Evolutionary conservation across 2,888 invertebrate species (phyloP), one percentile per base, ranked within the genome.

Genomic region (Hipparchia semele): DNA sequence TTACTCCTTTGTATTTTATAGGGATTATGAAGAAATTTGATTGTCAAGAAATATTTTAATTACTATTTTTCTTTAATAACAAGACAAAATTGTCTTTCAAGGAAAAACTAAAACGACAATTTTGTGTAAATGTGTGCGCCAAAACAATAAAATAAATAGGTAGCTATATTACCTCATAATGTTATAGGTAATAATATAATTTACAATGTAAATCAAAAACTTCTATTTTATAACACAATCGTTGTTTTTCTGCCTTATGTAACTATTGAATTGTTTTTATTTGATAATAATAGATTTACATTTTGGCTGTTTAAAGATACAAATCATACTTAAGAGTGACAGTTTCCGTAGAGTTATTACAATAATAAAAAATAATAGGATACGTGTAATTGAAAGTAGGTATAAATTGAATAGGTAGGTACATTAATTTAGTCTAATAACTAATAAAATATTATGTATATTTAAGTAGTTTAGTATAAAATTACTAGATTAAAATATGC

Each of bases 261-360:
- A 64, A 51, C 10, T 51, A 51, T 51, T 64, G 23, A 49, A 64
- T 64, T 64, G 64, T 64, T 64, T 51, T 64, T 10, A 51, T 64
- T 64, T 64, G 10, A 9, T 49, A 49, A 45, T 46, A 49, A 45
- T 46, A n/a, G 61, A 62, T 13, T 62, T 13, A 8, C 8, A 7
- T 46, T 62, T 62, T 49, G 12, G 13, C 13, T 8, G 61, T 62
- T 62, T 46, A 7, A 39, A 46, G 0, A 49, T 10, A 23, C 51
- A 23, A 51, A 51, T 64, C 33, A 64, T 0, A 7, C 49, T 6
- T 64, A 33, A 51, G 51, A 64, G 51, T 64, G 64, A 51, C 64
- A 51, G 64, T 64, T 51, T 64, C 64, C 64, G 64, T 51, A 51
- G 23, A 23, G 46, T 46, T 46, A 64, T 13, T 49, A 0, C 46